A percentile compares a stretch with the other conserved stretches of the same genome.
Evolutionary conservation across 2,888 invertebrate genomes (phyloP).

Genomic region (Sesamia inferens): DNA sequence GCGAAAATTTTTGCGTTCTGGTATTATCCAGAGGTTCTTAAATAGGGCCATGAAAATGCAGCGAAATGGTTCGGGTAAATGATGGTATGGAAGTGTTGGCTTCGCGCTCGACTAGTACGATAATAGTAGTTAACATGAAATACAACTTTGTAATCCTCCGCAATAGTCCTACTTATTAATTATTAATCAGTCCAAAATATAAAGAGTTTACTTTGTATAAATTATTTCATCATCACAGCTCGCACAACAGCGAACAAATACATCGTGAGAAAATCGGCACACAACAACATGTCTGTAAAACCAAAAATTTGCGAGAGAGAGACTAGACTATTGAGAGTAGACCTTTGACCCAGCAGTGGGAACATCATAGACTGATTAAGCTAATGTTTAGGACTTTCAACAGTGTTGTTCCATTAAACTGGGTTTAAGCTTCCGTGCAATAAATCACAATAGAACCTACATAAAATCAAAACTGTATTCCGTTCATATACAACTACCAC

Average conservation of each 20-base stretch:
- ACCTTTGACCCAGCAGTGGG: too few relatives aligned
- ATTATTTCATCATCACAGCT: neutral
- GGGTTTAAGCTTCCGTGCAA: neutral
- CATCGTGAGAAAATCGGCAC: neutral
- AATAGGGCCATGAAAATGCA: too few relatives aligned
- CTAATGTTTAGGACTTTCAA: too few relatives aligned
- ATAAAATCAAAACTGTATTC: constrained; percentile 36
- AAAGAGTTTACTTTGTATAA: neutral
- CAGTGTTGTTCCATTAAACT: too few relatives aligned
- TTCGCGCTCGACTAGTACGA: too few relatives aligned
- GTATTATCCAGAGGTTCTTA: too few relatives aligned
- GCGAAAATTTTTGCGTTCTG: too few relatives aligned
- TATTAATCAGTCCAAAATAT: constrained; percentile 3
- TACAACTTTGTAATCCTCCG: neutral
- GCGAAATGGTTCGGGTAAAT: too few relatives aligned
- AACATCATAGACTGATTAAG: too few relatives aligned
- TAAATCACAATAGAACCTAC: constrained; percentile 10
- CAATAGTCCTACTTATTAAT: neutral
- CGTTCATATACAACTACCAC: constrained; percentile 23
- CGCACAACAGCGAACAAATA: neutral
- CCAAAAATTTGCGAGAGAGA: neutral
- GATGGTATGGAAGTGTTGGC: too few relatives aligned
- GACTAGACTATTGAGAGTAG: too few relatives aligned
- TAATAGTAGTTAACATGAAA: neutral
- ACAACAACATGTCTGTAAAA: neutral